Evolutionary conservation across 2,888 invertebrate genomes (phyloP).

Genomic region (Zhengitettix transpicula): DNA sequence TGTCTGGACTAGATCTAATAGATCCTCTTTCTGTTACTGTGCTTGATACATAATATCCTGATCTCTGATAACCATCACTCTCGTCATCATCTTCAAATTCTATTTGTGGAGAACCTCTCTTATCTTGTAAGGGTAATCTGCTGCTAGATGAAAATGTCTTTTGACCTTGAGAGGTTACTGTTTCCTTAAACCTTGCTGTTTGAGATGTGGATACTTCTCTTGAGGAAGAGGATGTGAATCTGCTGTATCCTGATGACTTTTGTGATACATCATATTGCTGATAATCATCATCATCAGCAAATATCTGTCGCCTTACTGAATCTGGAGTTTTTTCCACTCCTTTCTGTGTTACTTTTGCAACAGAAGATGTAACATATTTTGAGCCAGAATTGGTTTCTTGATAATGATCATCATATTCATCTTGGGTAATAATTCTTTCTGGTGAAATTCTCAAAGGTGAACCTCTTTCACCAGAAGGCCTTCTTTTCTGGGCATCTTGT

Average conservation of each 20-base stretch:
- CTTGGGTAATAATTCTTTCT: background rate
- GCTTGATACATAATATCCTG: slow-evolving; percentile 1
- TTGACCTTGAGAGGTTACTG: background rate
- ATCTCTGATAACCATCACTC: slow-evolving; percentile 4
- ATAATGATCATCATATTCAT: background rate
- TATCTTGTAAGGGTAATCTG: slow-evolving; percentile 1
- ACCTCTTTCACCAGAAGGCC: background rate
- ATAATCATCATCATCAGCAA: slow-evolving; percentile 6
- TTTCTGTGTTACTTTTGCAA: background rate
- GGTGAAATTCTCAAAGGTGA: slow-evolving; percentile 1
- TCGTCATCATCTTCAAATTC: slow-evolving; percentile 7
- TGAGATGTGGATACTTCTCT: background rate
- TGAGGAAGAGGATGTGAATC: background rate
- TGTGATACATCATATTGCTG: background rate
- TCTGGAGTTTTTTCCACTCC: slow-evolving; percentile 1
- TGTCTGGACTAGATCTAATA: background rate
- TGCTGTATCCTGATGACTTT: background rate
- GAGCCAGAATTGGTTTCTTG: background rate
- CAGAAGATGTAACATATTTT: slow-evolving; percentile 1
- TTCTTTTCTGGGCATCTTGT: background rate
- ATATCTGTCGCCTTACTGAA: slow-evolving; percentile 8
- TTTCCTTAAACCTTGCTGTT: background rate
- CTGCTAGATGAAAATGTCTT: background rate
- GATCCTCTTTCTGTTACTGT: slow-evolving; percentile 1
- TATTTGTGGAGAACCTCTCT: slow-evolving; percentile 1